Evolutionary conservation across 2,113 vertebrate genomes (phyloP).

Genomic region (Heloderma charlesbogerti): DNA sequence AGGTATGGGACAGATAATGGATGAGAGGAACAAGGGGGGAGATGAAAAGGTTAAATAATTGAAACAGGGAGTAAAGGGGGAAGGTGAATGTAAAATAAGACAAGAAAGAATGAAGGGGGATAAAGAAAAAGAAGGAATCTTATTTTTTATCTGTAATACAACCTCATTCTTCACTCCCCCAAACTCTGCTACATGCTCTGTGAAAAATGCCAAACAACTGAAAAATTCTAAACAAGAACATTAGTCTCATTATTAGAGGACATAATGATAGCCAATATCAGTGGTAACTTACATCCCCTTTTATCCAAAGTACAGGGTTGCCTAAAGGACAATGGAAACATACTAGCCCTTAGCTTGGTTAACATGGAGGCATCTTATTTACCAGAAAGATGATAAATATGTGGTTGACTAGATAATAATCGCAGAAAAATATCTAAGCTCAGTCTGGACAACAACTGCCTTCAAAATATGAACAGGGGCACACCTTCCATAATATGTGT

Average conservation of each 20-base stretch:
- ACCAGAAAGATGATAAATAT: background rate
- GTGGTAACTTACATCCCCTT: background rate
- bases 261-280: too few relatives aligned
- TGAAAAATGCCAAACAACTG: too few relatives aligned
- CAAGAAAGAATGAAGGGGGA: background rate
- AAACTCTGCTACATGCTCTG: background rate
- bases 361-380: background rate
- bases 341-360: background rate
- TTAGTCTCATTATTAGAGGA: background rate
- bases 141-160: background rate
- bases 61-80: background rate
- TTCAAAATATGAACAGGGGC: background rate
- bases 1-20: background rate
- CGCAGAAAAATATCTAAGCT: background rate
- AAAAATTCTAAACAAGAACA: background rate
- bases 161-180: background rate
- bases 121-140: background rate
- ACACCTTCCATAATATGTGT: background rate
- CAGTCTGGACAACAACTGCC: background rate
- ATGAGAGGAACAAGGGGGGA: background rate
- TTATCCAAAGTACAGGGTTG: background rate
- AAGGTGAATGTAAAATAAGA: background rate
- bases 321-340: background rate
- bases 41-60: background rate
- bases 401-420: background rate